Evolutionary conservation across 2,113 vertebrate genomes (phyloP), one percentile per base, ranked within the genome.

Genomic region (Otus sunia): DNA sequence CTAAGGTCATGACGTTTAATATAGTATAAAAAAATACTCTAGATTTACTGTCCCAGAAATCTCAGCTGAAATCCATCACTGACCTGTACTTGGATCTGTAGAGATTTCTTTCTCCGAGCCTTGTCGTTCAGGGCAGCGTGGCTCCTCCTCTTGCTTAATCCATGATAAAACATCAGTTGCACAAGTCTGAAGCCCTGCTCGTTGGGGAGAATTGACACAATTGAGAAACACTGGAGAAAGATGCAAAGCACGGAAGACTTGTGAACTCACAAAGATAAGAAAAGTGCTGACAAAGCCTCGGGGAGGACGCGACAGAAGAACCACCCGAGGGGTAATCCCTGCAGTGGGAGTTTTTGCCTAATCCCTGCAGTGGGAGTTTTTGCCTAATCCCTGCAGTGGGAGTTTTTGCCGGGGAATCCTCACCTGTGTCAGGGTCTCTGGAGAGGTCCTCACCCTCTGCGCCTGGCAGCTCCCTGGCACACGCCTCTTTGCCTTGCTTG

Each of bases 121-220:
- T 0, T 63, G 96, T 1, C 7, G 76, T 9, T 79, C 88, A 68
- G 97, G 94, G 6, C 93, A 75, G 59, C 73, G 86, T 2, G 93
- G 97, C 94, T 98, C 97, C 90, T 98, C 97, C 93, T 98, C 98
- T 83, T 95, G 97, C 89, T 98, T 98, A 94, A 98, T 98, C 98
- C 97, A 98, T 0, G 97, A 97, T 9, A 98, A 62, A 89, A 97
- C 95, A 19, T 52, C 76, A 2, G 39, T 77, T 15, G 95, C 49
- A 2, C 96, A 97, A 75, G 77, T 76, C 66, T 97, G 97, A 75
- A 98, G 97, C 45, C 97, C 98, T 98, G 96, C 32, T 64, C 4
- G 3, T n/a, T 5, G 39, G 50, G 76, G 17, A 79, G 10, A 79
- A 88, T 34, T 36, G 7, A 58, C 81, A 63, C 41, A 30, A 5